Percentiles rank a stretch among this genome's conserved stretches.
phyloP scores from a whole-genome alignment of 1,140 invertebrate genomes.

The Aphelenchoides fujianensis region DNA sequence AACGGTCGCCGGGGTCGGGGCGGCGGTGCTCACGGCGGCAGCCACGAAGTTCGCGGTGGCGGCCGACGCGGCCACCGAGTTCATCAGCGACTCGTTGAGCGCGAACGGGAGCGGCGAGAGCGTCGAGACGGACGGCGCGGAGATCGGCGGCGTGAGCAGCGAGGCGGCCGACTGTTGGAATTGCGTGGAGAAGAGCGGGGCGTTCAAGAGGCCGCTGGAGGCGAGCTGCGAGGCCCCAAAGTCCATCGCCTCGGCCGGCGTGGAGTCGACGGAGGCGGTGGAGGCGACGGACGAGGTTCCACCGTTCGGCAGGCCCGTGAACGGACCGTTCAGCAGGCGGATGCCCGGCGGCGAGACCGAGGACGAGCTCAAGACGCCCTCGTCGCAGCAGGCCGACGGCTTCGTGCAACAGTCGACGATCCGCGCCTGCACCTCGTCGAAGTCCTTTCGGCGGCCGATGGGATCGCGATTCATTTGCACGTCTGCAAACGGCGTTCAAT shows the following conservation, averaged over 20 bases:
- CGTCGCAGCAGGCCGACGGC: constrained; percentile 17
- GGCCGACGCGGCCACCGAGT: background rate
- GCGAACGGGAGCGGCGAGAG: background rate
- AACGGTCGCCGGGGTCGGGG: too few relatives aligned
- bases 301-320: background rate
- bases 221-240: background rate
- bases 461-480: constrained; percentile 56
- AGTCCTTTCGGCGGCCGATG: constrained; percentile 38
- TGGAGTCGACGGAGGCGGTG: background rate
- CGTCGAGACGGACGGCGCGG: background rate
- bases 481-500: constrained; percentile 27
- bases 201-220: background rate
- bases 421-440: constrained; percentile 1
- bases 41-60: background rate
- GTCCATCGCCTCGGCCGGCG: background rate
- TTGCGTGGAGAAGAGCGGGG: background rate
- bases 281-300: background rate
- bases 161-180: background rate
- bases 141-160: background rate
- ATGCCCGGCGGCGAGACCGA: too few relatives aligned
- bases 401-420: constrained; percentile 29
- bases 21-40: background rate
- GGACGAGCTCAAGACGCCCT: too few relatives aligned
- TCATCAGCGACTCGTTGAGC: background rate
- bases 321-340: background rate